Percentiles rank a stretch among this genome's conserved stretches.
phyloP scores from a whole-genome alignment of 2,888 invertebrate species.

The Phytoseiulus persimilis region DNA sequence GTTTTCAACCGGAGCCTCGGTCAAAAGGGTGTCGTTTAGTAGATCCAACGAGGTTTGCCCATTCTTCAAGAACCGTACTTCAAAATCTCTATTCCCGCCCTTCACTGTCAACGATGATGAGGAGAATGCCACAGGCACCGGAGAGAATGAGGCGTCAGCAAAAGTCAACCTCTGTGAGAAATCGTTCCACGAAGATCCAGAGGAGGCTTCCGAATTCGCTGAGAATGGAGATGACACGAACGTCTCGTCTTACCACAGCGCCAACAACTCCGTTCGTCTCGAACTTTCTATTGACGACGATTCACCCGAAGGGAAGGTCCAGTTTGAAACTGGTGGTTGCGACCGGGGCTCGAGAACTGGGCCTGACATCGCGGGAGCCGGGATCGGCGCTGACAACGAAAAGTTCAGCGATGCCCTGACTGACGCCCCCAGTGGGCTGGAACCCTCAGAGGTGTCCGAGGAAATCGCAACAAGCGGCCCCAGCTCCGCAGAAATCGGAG shows the following conservation, averaged over 20 bases:
- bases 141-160: neutral
- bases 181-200: neutral
- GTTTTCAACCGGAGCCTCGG: conserved; percentile 26
- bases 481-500: neutral
- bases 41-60: conserved; percentile 17
- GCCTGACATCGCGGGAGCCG: neutral
- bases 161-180: neutral
- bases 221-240: neutral
- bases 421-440: no score
- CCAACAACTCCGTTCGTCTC: neutral
- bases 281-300: neutral
- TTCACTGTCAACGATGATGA: conserved; percentile 13
- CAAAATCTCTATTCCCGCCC: conserved; percentile 17
- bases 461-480: neutral
- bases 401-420: neutral
- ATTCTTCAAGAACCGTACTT: conserved; percentile 1
- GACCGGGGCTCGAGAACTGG: neutral
- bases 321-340: neutral
- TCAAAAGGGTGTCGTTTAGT: conserved; percentile 18
- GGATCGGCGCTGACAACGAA: neutral
- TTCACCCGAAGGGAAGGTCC: neutral
- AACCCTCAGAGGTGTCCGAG: no score
- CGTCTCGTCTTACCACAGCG: neutral
- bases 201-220: neutral
- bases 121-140: neutral